phyloP scores from a whole-genome alignment of 2,888 invertebrate species.

The Glyphotaelius pellucidus region DNA sequence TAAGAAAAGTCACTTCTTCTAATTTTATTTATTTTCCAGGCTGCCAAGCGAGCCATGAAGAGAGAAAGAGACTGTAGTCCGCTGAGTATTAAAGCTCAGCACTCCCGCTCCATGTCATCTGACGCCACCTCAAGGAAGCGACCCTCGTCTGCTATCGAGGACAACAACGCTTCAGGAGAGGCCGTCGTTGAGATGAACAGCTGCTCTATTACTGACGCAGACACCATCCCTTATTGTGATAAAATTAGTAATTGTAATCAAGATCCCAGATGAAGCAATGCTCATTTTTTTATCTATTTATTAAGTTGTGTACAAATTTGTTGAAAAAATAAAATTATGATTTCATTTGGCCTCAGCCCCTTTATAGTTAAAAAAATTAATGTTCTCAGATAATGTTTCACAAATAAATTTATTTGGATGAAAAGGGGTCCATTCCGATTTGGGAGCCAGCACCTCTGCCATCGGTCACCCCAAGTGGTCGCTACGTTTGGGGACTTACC shows the following conservation, averaged over 20 bases:
- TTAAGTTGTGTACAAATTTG: not conserved
- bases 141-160: not conserved
- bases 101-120: conserved; percentile 29
- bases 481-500: no score
- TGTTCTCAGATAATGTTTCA: not conserved
- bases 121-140: conserved; percentile 24
- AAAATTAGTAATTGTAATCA: not conserved
- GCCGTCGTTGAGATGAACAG: conserved; percentile 13
- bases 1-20: not conserved
- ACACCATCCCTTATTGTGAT: not conserved
- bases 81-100: not conserved
- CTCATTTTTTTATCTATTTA: not conserved
- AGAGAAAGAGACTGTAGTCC: conserved; percentile 58
- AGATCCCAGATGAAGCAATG: conserved; percentile 7
- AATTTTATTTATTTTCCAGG: conserved; percentile 65
- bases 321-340: not conserved
- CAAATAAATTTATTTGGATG: not conserved
- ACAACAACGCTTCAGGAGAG: not conserved
- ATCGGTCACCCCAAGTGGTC: no score
- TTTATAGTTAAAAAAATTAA: not conserved
- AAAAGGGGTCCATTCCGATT: not conserved
- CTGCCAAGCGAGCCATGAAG: conserved; percentile 70
- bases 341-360: not conserved
- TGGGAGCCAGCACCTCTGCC: no score
- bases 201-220: conserved; percentile 8